These are phyloP conservation scores for Poecilia velifera DNA, from an alignment of 2,797 vertebrate species.

Conservation along the genomic window DNA sequence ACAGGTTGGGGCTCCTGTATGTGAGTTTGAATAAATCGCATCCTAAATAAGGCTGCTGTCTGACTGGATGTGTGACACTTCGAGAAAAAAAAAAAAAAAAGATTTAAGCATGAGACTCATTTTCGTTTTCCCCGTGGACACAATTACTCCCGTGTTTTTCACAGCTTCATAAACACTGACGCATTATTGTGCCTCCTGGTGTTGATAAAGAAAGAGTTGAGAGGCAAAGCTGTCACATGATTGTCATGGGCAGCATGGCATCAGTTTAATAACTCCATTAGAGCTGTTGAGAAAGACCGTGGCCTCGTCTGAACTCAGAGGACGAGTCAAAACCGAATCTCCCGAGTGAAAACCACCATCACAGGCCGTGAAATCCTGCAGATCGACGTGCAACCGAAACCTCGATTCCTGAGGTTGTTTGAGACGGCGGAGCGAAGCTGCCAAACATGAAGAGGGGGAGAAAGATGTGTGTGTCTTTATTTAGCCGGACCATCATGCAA, in stretches of 20 bases:
- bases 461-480: constrained; percentile 52
- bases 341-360: constrained; percentile 24
- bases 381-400: constrained; percentile 8
- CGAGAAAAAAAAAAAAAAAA: constrained; percentile 7
- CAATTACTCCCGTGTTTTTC: constrained; percentile 59
- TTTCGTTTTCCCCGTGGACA: constrained; percentile 55
- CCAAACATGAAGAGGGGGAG: constrained; percentile 49
- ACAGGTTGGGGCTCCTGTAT: neutral
- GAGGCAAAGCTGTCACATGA: constrained; percentile 56
- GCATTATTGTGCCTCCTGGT: constrained; percentile 66
- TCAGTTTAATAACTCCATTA: constrained; percentile 47
- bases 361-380: neutral
- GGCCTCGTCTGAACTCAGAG: constrained; percentile 16
- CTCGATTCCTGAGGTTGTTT: constrained; percentile 23
- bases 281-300: constrained; percentile 8
- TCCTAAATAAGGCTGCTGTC: constrained; percentile 31
- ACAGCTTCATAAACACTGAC: constrained; percentile 45
- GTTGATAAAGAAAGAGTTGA: constrained; percentile 45
- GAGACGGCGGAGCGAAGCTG: constrained; percentile 28
- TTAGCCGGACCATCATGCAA: constrained; percentile 56
- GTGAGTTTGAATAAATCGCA: constrained; percentile 18
- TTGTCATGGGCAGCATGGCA: constrained; percentile 50
- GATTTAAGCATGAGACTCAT: constrained; percentile 58
- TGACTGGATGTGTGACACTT: constrained; percentile 27
- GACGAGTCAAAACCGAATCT: constrained; percentile 29